Evolutionary conservation across 2,797 vertebrate genomes (phyloP).

Genomic region (Cossypha caffra): DNA sequence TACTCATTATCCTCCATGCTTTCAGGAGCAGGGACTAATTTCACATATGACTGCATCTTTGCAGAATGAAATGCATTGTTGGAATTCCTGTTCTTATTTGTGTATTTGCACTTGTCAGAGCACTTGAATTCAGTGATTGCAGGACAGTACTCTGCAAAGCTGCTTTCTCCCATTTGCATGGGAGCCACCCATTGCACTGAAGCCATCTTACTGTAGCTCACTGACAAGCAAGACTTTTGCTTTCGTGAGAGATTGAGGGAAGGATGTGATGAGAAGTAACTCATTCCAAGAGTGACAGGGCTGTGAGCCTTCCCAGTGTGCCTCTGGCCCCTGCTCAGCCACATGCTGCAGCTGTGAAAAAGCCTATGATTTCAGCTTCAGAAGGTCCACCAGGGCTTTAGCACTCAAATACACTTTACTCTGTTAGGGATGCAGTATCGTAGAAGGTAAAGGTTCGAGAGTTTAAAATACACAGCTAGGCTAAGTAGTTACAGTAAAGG

Average conservation of each 20-base stretch:
- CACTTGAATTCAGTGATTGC: background rate
- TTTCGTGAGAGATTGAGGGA: background rate
- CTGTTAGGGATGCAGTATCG: fast-evolving
- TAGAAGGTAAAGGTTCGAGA: background rate
- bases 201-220: background rate
- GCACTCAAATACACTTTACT: background rate
- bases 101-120: background rate
- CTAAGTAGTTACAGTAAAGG: background rate
- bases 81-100: background rate
- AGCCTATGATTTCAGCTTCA: background rate
- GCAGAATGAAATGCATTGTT: background rate
- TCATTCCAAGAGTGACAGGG: background rate
- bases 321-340: background rate
- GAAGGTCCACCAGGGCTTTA: background rate
- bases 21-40: background rate
- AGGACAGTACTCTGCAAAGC: background rate
- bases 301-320: background rate
- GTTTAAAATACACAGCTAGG: background rate
- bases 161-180: background rate
- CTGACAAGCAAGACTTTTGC: background rate
- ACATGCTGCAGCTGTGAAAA: background rate
- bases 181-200: background rate
- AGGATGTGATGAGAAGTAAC: background rate
- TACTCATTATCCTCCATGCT: background rate
- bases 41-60: background rate